These are phyloP conservation scores for Lasioglossum baleicum DNA, from an alignment of 1,140 invertebrate species.

Conservation along the genomic window DNA sequence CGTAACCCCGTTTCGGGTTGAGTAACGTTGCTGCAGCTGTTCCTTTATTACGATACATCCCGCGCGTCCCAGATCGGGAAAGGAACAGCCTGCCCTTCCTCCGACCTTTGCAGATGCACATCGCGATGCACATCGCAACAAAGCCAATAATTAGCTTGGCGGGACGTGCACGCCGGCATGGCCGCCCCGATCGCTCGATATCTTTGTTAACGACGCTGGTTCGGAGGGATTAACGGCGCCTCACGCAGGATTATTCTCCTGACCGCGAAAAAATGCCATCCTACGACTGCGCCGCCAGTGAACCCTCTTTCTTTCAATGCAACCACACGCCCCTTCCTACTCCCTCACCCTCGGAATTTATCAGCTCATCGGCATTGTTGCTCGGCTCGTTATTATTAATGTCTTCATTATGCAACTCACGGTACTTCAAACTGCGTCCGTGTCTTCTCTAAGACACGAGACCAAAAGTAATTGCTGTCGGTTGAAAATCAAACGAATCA, in stretches of 20 bases:
- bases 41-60: slow-evolving; percentile 46
- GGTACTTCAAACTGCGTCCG: too few relatives aligned
- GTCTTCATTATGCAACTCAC: too few relatives aligned
- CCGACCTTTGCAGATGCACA: slow-evolving; percentile 32
- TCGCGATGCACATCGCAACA: slow-evolving; percentile 30
- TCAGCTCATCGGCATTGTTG: not conserved
- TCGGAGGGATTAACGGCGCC: slow-evolving; percentile 15
- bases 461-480: too few relatives aligned
- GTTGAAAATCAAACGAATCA: too few relatives aligned
- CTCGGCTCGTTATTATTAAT: too few relatives aligned
- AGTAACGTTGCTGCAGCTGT: slow-evolving; percentile 42
- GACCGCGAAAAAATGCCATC: not conserved
- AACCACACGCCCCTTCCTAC: not conserved
- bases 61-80: slow-evolving; percentile 47
- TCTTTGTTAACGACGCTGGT: slow-evolving; percentile 45
- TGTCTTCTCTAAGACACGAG: too few relatives aligned
- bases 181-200: slow-evolving; percentile 45
- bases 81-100: slow-evolving; percentile 24
- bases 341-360: not conserved
- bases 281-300: not conserved
- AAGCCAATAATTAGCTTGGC: slow-evolving; percentile 48
- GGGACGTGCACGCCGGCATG: slow-evolving; percentile 11
- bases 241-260: not conserved
- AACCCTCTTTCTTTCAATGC: not conserved
- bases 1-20: slow-evolving; percentile 55